Evolutionary conservation across 2,888 invertebrate genomes (phyloP), one percentile per base, ranked within the genome.

Genomic region (Nudaria mundana): DNA sequence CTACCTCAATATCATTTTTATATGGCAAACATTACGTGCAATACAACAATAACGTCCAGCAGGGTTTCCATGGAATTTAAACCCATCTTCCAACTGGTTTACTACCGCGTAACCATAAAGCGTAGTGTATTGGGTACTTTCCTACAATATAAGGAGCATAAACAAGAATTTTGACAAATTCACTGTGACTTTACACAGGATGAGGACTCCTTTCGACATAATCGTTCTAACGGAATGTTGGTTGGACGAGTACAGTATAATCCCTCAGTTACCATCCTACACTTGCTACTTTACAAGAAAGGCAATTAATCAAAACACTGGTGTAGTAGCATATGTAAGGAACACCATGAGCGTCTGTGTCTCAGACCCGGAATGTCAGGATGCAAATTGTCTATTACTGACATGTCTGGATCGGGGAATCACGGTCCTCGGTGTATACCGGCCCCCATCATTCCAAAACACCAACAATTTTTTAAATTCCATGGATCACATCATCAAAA

Each of bases 101-200:
- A n/a, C n/a, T n/a, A n/a, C n/a, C n/a, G n/a, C n/a, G n/a, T n/a
- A n/a, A n/a, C n/a, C n/a, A n/a, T n/a, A n/a, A n/a, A n/a, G n/a
- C n/a, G n/a, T n/a, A n/a, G n/a, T n/a, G n/a, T n/a, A n/a, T n/a
- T n/a, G n/a, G n/a, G n/a, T n/a, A n/a, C n/a, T n/a, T n/a, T n/a
- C n/a, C n/a, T 28, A 44, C 8, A 50, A 52, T 12, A 52, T 48
- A 12, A 37, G 52, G 23, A 49, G 56, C 23, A 20, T 51, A 2
- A 33, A 42, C 25, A 40, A 30, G 20, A 46, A 52, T 16, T 48
- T 48, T 23, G 32, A 50, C 13, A 3, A 18, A 7, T 41, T 51
- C 8, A 8, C 31, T 1, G 25, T 44, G 3, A 33, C 32, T 2
- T 34, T 20, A 8, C 2, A 3, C 5, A 5, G 20, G 5, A 7